Evolutionary conservation across 2,797 vertebrate species (phyloP).

Genomic region (Buphagus erythrorhynchus): DNA sequence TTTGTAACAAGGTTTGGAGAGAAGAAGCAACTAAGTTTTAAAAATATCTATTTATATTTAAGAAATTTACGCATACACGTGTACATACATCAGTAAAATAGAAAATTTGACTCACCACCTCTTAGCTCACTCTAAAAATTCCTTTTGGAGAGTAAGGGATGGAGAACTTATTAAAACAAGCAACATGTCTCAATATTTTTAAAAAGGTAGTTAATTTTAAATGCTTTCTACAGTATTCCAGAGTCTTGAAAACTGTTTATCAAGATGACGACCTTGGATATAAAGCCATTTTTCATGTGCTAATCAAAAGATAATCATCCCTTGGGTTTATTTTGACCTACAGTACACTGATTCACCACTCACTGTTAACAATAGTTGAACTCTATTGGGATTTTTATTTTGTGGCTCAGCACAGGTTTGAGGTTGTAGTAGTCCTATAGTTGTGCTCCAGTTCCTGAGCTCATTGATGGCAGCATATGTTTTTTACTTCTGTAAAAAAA

Average conservation of each 20-base stretch:
- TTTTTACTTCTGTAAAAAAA: not conserved
- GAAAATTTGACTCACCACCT: not conserved
- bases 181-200: fast-evolving
- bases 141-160: not conserved
- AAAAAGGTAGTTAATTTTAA: not conserved
- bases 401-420: not conserved
- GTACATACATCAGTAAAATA: not conserved
- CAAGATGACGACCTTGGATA: not conserved
- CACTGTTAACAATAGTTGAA: not conserved
- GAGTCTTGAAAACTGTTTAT: not conserved
- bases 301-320: not conserved
- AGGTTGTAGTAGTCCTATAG: not conserved
- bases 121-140: not conserved
- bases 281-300: not conserved
- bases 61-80: fast-evolving
- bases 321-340: not conserved
- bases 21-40: not conserved
- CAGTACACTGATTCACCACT: not conserved
- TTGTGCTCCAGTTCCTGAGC: not conserved
- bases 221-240: not conserved
- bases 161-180: not conserved
- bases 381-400: not conserved
- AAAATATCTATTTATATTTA: not conserved
- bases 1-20: not conserved
- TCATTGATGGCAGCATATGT: fast-evolving